These are phyloP conservation scores for Poecilobothrus nobilitatus DNA, from an alignment of 2,888 invertebrate species.

Conservation along the genomic window DNA sequence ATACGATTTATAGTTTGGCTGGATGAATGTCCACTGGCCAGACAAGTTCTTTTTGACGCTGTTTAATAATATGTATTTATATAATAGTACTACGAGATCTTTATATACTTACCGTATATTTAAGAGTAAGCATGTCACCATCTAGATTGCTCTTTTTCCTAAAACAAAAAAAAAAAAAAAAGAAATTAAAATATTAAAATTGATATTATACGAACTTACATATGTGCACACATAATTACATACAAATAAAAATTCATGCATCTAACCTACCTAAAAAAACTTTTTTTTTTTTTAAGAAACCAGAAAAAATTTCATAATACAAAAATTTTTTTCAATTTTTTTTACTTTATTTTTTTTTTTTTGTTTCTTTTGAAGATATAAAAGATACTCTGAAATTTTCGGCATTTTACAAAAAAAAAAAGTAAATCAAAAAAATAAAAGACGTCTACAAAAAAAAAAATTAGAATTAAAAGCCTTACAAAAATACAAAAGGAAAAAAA, in stretches of 20 bases:
- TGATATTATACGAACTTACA: neutral
- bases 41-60: too few relatives aligned
- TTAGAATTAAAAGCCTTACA: neutral
- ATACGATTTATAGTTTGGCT: too few relatives aligned
- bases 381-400: constrained; percentile 6
- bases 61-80: too few relatives aligned
- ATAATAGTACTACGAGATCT: too few relatives aligned
- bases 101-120: too few relatives aligned
- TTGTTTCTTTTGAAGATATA: neutral
- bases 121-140: too few relatives aligned
- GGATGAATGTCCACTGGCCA: too few relatives aligned
- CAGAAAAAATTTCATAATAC: neutral
- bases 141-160: too few relatives aligned
- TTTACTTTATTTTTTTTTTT: neutral
- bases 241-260: neutral
- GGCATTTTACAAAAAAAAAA: constrained; percentile 1
- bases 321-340: neutral
- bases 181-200: too few relatives aligned
- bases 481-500: neutral
- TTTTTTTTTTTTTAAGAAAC: neutral
- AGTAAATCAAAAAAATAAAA: neutral
- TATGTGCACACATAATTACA: neutral
- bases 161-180: too few relatives aligned
- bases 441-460: too few relatives aligned
- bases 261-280: neutral